Evolutionary conservation across 2,888 invertebrate species (phyloP), one percentile per base, ranked within the genome.

Genomic region (Leptothorax acervorum): DNA sequence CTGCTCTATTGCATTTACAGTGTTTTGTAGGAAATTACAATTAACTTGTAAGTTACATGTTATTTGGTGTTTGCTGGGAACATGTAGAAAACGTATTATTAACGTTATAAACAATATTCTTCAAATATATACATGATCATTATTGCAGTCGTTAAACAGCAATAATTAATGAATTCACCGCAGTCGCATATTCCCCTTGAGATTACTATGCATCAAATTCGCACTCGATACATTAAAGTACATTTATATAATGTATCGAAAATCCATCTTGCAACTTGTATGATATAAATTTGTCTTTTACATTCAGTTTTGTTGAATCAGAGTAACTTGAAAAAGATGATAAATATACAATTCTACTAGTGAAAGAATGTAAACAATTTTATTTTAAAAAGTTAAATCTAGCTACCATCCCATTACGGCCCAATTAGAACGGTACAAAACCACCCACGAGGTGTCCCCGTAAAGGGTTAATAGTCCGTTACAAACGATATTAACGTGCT

Each of bases 161-260:
- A 88, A 87, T 88, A 87, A 88, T 90, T 83, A 86, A 89, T 86
- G 81, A 65, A 89, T 88, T 86, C 85, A 83, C 78, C 81, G 74
- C 83, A 65, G 68, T 82, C 57, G 75, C 53, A 90, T 84, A 83
- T 70, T 3, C 71, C 87, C 83, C 86, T 60, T 68, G 90, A 55
- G 87, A 66, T 86, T 85, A 85, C 81, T 88, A 84, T 78, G 65
- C 86, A 55, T 76, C 88, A 86, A 88, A 88, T 87, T 86, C 86
- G 78, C 84, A 87, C 86, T 90, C 86, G 81, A 90, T 87, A 81
- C 84, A 85, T 84, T 86, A 84, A 86, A 87, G 70, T 83, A 84
- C 78, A 68, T 89, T 82, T 86, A 70, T 71, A 35, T 53, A 65
- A 66, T 55, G 55, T 75, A 84, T 78, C 85, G 65, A 35, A 68